A percentile compares a stretch with the other conserved stretches of the same genome.
Conservation (phyloP, 2,888 invertebrate genomes). For the Panorpa germanica region DNA sequence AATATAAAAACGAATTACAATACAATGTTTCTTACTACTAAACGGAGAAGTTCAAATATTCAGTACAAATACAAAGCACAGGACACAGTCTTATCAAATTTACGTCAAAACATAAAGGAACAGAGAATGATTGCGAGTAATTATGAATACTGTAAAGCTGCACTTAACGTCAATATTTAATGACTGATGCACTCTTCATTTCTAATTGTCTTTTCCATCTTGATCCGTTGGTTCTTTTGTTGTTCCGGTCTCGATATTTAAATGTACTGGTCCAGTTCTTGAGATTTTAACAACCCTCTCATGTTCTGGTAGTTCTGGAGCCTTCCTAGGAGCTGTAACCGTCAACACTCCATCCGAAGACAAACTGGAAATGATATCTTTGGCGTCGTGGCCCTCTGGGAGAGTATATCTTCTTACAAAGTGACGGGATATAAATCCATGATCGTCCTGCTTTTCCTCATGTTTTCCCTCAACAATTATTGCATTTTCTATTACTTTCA, state of each 20-base stretch:
- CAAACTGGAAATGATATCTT: slow-evolving; percentile 49
- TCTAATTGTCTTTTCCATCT: too few species aligned
- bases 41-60: too few species aligned
- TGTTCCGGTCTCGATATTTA: slow-evolving; percentile 23
- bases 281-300: slow-evolving; percentile 37
- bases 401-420: slow-evolving; percentile 56
- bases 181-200: too few species aligned
- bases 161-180: too few species aligned
- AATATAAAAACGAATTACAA: too few species aligned
- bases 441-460: slow-evolving; percentile 54
- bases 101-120: too few species aligned
- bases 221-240: slow-evolving; percentile 1
- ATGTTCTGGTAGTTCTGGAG: slow-evolving; percentile 18
- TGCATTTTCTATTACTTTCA: slow-evolving; percentile 53
- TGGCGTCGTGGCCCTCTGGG: slow-evolving; percentile 57
- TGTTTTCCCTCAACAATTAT: slow-evolving; percentile 63
- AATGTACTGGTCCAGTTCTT: slow-evolving; percentile 37
- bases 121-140: too few species aligned
- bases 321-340: slow-evolving; percentile 40
- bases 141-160: too few species aligned
- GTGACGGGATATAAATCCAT: slow-evolving; percentile 55
- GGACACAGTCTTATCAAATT: too few species aligned
- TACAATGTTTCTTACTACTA: too few species aligned
- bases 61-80: too few species aligned
- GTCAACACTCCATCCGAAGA: slow-evolving; percentile 58